Evolutionary conservation across 2,113 vertebrate species (phyloP).

Genomic region (Jaculus jaculus): DNA sequence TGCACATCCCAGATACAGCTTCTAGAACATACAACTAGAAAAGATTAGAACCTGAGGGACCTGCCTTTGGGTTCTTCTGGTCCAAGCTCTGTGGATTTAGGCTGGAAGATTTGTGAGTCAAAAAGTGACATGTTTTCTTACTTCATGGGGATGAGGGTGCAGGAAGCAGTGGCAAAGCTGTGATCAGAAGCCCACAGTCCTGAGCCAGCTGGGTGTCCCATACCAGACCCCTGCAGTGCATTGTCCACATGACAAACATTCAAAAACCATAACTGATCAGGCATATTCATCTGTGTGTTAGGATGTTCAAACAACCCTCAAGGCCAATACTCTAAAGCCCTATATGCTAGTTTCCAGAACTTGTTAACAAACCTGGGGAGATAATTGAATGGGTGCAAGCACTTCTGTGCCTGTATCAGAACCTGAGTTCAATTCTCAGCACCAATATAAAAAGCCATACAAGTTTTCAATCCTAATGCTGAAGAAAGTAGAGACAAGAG

Average conservation of each 20-base stretch:
- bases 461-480: too few relatives aligned
- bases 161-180: too few relatives aligned
- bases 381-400: too few relatives aligned
- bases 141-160: not conserved
- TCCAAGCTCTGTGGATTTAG: not conserved
- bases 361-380: not conserved
- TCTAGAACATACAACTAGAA: not conserved
- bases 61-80: not conserved
- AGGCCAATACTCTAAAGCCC: not conserved
- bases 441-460: too few relatives aligned
- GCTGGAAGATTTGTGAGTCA: not conserved
- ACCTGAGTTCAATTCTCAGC: too few relatives aligned
- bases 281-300: conserved; percentile 24
- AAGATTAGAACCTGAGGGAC: not conserved
- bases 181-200: not conserved
- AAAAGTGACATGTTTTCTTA: not conserved
- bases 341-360: conserved; percentile 51
- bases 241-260: not conserved
- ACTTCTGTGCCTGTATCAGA: too few relatives aligned
- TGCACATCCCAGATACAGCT: not conserved
- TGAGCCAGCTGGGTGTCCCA: not conserved
- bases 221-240: not conserved
- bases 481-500: too few relatives aligned
- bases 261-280: not conserved
- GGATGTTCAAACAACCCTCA: conserved; percentile 6